Percentiles rank a stretch among this genome's conserved stretches.
phyloP scores from a whole-genome alignment of 2,888 invertebrate genomes.

The Ochropleura leucogaster region DNA sequence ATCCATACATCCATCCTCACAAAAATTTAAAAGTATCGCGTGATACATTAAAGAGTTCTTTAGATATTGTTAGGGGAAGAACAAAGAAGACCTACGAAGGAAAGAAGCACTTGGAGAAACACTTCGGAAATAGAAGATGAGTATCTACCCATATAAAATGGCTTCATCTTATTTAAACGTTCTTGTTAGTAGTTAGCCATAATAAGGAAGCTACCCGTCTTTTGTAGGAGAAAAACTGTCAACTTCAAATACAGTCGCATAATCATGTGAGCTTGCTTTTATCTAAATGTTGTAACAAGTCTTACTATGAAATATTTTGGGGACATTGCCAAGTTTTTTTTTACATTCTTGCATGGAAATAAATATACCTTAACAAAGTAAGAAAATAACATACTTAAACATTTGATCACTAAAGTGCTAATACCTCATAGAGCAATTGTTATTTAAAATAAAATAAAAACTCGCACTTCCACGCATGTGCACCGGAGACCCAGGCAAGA shows the following conservation, averaged over 20 bases:
- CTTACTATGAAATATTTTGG: neutral
- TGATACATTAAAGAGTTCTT: neutral
- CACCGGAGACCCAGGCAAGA: slow-evolving; percentile 25
- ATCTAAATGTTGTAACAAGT: neutral
- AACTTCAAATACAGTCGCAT: neutral
- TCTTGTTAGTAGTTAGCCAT: neutral
- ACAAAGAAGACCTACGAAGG: too few species aligned
- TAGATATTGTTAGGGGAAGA: neutral
- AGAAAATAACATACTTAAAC: neutral
- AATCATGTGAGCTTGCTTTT: neutral
- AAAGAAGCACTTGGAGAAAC: neutral
- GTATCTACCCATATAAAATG: too few species aligned
- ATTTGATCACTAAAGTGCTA: neutral
- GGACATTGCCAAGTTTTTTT: neutral
- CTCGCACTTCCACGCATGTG: slow-evolving; percentile 35
- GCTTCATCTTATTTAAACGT: neutral
- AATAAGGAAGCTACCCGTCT: neutral
- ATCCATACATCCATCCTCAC: too few species aligned
- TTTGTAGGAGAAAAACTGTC: neutral
- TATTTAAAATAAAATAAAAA: slow-evolving; percentile 1
- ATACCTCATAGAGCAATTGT: neutral
- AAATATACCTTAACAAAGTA: slow-evolving; percentile 6
- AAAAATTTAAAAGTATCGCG: neutral
- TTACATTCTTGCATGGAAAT: neutral
- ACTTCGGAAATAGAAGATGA: neutral